phyloP scores from a whole-genome alignment of 1,140 invertebrate genomes.

The Cyphomyrmex costatus region DNA sequence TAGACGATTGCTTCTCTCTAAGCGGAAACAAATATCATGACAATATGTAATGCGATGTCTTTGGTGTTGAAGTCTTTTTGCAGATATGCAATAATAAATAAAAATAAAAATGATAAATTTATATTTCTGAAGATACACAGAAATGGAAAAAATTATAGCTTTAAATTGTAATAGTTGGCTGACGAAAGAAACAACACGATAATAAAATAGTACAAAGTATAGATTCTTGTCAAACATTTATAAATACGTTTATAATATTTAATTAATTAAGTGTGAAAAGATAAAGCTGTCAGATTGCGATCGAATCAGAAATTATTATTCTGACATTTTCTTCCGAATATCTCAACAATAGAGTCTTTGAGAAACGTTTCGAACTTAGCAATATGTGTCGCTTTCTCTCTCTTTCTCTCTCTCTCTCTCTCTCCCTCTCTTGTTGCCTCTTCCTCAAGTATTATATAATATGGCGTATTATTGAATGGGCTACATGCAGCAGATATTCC shows the following conservation, averaged over 20 bases:
- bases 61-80: background rate
- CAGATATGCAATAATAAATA: background rate
- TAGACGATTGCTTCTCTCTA: slow-evolving; percentile 40
- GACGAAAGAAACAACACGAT: background rate
- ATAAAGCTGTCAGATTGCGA: background rate
- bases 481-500: slow-evolving; percentile 37
- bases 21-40: slow-evolving; percentile 36
- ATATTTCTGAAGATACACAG: background rate
- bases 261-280: background rate
- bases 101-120: background rate
- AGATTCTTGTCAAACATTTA: slow-evolving; percentile 9
- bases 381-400: background rate
- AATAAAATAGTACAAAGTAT: background rate
- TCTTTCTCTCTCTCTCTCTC: background rate
- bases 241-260: slow-evolving; percentile 20
- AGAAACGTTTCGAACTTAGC: background rate
- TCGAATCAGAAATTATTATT: background rate
- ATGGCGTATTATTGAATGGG: background rate
- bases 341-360: background rate
- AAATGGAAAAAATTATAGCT: background rate
- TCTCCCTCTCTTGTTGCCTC: background rate
- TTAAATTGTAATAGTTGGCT: background rate
- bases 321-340: background rate
- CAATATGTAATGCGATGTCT: background rate
- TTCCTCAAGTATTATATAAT: slow-evolving; percentile 62